Percentiles rank a stretch among this genome's conserved stretches.
Evolutionary conservation across 1,140 invertebrate species (phyloP).

Genomic region (Cotesia chilonis): DNA sequence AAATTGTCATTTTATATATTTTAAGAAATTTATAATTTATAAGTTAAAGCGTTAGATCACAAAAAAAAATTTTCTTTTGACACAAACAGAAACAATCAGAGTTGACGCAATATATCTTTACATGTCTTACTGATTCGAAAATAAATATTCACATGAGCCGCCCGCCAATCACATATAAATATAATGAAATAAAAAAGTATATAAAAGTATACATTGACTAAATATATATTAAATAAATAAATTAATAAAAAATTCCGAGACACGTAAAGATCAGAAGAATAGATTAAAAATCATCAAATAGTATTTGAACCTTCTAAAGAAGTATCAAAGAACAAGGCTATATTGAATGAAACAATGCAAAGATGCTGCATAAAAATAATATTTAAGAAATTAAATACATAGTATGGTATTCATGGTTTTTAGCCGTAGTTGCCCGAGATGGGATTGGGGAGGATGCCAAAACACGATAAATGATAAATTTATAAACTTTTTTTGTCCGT

Average conservation of each 20-base stretch:
- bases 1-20: too few relatives aligned
- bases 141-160: conserved; percentile 2
- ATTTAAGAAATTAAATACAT: conserved; percentile 39
- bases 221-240: too few relatives aligned
- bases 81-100: conserved; percentile 11
- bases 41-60: too few relatives aligned
- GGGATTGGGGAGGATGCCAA: conserved; percentile 1
- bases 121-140: conserved; percentile 20
- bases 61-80: not conserved
- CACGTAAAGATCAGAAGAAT: conserved; percentile 30
- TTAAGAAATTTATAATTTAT: too few relatives aligned
- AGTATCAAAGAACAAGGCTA: conserved; percentile 33
- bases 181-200: conserved; percentile 2
- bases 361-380: conserved; percentile 49
- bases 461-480: conserved; percentile 11
- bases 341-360: conserved; percentile 36
- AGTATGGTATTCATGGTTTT: conserved; percentile 37
- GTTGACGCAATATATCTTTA: conserved; percentile 1
- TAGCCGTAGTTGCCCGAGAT: conserved; percentile 29
- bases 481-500: not conserved
- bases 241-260: conserved; percentile 11
- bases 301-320: conserved; percentile 37
- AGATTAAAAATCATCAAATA: conserved; percentile 43
- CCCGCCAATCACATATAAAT: conserved; percentile 2
- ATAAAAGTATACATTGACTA: conserved; percentile 6